These are phyloP conservation scores for Fistularia tabacaria DNA, from an alignment of 2,797 vertebrate species.

Conservation along the genomic window DNA sequence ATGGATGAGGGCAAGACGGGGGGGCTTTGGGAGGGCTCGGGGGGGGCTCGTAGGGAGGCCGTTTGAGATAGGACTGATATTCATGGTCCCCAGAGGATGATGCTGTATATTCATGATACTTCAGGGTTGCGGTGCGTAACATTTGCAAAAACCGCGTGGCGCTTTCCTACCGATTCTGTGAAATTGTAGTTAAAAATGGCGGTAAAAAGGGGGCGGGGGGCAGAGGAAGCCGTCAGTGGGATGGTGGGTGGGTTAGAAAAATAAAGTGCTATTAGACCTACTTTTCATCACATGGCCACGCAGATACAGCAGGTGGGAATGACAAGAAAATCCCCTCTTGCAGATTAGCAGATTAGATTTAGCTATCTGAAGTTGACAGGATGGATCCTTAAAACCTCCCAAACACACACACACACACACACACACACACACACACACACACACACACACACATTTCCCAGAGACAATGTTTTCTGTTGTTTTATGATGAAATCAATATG, in stretches of 20 bases:
- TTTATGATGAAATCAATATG: too few species aligned
- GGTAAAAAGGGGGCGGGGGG: too few species aligned
- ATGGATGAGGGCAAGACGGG: slow-evolving; percentile 16
- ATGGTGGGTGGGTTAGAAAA: background rate
- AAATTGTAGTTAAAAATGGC: too few species aligned
- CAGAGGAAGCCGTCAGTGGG: background rate
- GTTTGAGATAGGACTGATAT: background rate
- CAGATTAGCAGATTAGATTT: background rate
- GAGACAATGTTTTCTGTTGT: too few species aligned
- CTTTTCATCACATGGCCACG: background rate
- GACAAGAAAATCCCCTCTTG: background rate
- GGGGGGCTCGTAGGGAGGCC: background rate
- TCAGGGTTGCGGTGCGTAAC: too few species aligned
- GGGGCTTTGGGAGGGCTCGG: slow-evolving; percentile 1
- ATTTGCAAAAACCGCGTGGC: too few species aligned
- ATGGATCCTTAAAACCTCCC: background rate
- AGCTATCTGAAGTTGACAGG: slow-evolving; percentile 1
- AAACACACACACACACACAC: too few species aligned
- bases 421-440: too few species aligned
- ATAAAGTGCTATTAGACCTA: background rate
- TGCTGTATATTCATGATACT: background rate
- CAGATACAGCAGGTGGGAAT: background rate
- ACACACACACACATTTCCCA: background rate
- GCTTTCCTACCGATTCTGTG: too few species aligned
- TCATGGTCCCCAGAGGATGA: background rate